A percentile compares a stretch with the other conserved stretches of the same genome.
These are phyloP conservation scores for Thera britannica DNA, from an alignment of 2,888 invertebrate species.

Conservation along the genomic window DNA sequence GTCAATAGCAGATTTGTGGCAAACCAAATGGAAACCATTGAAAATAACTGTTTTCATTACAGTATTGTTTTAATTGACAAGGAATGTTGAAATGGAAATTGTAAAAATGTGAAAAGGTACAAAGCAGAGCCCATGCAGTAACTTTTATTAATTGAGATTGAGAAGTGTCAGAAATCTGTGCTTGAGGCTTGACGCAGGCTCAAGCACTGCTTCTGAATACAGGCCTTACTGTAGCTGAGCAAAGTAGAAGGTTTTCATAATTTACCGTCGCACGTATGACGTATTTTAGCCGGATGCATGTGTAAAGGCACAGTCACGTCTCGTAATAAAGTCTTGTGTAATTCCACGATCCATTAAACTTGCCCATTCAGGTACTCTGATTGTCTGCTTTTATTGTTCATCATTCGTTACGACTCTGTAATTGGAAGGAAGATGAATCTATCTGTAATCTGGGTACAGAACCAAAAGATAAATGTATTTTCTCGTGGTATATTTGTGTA, in stretches of 20 bases:
- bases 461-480: background rate
- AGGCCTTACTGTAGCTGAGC: too few relatives aligned
- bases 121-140: slow-evolving; percentile 6
- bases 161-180: too few relatives aligned
- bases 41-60: too few relatives aligned
- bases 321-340: slow-evolving; percentile 31
- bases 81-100: too few relatives aligned
- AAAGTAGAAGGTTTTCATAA: too few relatives aligned
- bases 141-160: slow-evolving; percentile 18
- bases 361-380: slow-evolving; percentile 36
- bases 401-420: slow-evolving; percentile 33
- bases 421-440: slow-evolving; percentile 24
- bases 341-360: slow-evolving; percentile 38
- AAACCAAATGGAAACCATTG: too few relatives aligned
- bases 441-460: background rate
- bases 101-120: background rate
- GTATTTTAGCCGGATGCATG: background rate
- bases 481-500: background rate
- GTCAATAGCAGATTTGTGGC: too few relatives aligned
- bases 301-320: slow-evolving; percentile 7
- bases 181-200: too few relatives aligned
- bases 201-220: too few relatives aligned
- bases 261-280: too few relatives aligned
- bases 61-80: too few relatives aligned
- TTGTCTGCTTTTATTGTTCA: slow-evolving; percentile 38